phyloP scores from a whole-genome alignment of 2,888 invertebrate species.

The Dicyrtoma fusca region DNA sequence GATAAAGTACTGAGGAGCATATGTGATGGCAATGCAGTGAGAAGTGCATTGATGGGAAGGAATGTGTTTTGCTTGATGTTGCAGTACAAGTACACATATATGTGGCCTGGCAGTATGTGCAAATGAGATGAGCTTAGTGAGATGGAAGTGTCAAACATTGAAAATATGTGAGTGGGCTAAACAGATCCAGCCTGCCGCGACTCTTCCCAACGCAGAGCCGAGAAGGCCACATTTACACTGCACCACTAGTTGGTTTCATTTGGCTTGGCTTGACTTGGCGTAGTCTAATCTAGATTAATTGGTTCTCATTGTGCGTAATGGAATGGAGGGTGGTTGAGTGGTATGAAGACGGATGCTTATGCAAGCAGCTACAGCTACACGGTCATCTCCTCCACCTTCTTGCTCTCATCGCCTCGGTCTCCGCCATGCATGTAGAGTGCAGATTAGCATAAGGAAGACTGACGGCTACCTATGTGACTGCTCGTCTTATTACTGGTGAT shows the following conservation, averaged over 20 bases:
- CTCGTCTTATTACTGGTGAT: too few species aligned
- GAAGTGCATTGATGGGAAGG: background rate
- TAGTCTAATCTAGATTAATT: slow-evolving; percentile 42
- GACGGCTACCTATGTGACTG: too few species aligned
- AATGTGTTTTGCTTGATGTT: background rate
- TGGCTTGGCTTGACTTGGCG: background rate
- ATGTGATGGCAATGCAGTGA: too few species aligned
- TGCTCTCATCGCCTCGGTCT: background rate
- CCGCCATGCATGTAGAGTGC: background rate
- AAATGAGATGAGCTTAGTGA: slow-evolving; percentile 23
- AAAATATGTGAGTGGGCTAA: slow-evolving; percentile 16
- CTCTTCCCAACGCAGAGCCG: too few species aligned
- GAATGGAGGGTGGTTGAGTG: slow-evolving; percentile 35
- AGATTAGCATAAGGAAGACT: too few species aligned
- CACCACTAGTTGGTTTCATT: too few species aligned
- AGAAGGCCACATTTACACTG: too few species aligned
- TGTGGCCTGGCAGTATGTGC: background rate
- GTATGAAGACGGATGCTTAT: slow-evolving; percentile 20
- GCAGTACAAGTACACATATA: too few species aligned
- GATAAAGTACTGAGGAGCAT: too few species aligned
- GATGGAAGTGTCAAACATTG: slow-evolving; percentile 20
- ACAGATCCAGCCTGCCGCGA: slow-evolving; percentile 5
- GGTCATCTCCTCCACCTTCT: background rate
- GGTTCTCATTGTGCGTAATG: slow-evolving; percentile 36
- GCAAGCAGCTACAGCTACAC: background rate